phyloP scores from a whole-genome alignment of 2,113 vertebrate species.

The Periophthalmodon schlosseri region DNA sequence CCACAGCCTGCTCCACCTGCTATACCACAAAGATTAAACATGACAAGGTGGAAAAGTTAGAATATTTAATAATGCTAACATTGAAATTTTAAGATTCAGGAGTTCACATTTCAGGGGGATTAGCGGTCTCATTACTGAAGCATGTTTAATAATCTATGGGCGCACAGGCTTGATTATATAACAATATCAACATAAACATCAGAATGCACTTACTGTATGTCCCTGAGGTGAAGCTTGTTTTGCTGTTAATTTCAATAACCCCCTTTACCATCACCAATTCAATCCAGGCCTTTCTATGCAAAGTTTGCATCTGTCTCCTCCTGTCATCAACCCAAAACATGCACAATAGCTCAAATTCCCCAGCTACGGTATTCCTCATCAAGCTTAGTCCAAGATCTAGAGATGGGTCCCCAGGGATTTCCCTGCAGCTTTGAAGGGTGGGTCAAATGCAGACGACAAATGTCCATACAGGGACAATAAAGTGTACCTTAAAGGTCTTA shows the following conservation, averaged over 20 bases:
- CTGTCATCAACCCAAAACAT: too few species aligned
- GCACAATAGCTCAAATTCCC: too few species aligned
- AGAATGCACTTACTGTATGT: not conserved
- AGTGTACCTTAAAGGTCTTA: too few species aligned
- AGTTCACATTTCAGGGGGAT: not conserved
- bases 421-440: too few species aligned
- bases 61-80: not conserved
- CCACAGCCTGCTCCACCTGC: conserved; percentile 9
- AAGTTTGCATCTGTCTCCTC: too few species aligned
- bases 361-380: too few species aligned
- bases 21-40: conserved; percentile 1
- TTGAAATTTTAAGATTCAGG: not conserved
- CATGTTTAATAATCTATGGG: not conserved
- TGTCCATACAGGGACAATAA: too few species aligned
- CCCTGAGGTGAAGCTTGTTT: not conserved
- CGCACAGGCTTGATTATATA: not conserved
- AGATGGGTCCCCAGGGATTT: too few species aligned
- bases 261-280: not conserved
- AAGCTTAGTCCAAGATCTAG: too few species aligned
- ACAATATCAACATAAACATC: not conserved
- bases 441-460: too few species aligned
- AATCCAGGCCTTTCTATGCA: too few species aligned
- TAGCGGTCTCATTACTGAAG: not conserved
- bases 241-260: not conserved
- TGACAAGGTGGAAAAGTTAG: not conserved